A percentile compares a stretch with the other conserved stretches of the same genome.
Evolutionary conservation across 2,797 vertebrate genomes (phyloP).

Genomic region (Myioborus miniatus): DNA sequence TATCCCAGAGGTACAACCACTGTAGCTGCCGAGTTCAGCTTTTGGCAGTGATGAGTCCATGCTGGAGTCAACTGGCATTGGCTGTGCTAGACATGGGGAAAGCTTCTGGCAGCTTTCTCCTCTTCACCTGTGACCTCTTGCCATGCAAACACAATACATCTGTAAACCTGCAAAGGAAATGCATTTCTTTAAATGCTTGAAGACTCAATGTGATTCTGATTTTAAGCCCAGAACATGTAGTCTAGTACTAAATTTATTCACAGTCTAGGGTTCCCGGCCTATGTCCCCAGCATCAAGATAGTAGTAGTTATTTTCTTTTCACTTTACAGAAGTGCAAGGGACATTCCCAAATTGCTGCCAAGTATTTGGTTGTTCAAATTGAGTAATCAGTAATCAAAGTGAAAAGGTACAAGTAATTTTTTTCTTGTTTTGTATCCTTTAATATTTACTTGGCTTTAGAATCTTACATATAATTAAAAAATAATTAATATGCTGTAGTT

Average conservation of each 20-base stretch:
- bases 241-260: background rate
- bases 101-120: background rate
- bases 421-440: background rate
- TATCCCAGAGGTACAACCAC: background rate
- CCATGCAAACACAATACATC: background rate
- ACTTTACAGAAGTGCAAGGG: background rate
- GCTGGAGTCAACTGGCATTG: background rate
- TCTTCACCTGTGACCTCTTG: background rate
- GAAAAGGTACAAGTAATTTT: background rate
- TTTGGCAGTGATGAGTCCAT: background rate
- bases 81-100: background rate
- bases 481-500: background rate
- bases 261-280: background rate
- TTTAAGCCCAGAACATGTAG: background rate
- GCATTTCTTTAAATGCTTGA: background rate
- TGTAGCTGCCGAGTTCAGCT: background rate
- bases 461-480: background rate
- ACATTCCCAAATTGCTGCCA: background rate
- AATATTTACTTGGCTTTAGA: background rate
- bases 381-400: background rate
- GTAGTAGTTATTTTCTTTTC: background rate
- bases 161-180: background rate
- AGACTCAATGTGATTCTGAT: background rate
- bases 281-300: background rate
- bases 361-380: background rate